Evolutionary conservation across 2,888 invertebrate genomes (phyloP).

Genomic region (Drosophila kambysellisi): DNA sequence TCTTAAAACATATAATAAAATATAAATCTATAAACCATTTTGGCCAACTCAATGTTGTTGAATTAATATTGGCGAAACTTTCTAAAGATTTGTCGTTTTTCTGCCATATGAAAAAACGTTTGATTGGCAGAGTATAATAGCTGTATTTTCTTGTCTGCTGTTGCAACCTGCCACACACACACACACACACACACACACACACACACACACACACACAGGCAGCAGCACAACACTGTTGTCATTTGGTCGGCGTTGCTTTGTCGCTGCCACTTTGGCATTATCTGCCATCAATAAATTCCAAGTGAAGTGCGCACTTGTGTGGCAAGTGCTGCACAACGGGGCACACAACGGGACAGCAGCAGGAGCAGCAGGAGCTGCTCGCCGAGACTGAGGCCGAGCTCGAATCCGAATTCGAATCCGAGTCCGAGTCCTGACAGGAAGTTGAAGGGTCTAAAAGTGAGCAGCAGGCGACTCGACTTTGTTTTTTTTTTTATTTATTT

Average conservation of each 20-base stretch:
- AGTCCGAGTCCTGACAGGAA: constrained; percentile 44
- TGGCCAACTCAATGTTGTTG: not conserved
- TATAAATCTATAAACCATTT: too few relatives aligned
- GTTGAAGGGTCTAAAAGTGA: constrained; percentile 70
- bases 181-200: constrained; percentile 8
- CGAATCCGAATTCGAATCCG: not conserved
- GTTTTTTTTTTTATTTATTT: too few relatives aligned
- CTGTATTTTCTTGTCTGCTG: not conserved
- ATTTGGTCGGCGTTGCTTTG: constrained; percentile 65
- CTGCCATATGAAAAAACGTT: not conserved
- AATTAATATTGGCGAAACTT: not conserved
- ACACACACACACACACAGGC: not conserved
- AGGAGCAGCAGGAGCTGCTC: constrained; percentile 19
- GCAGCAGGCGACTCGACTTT: constrained; percentile 34
- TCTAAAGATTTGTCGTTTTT: not conserved
- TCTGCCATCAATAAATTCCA: constrained; percentile 83
- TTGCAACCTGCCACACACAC: constrained; percentile 18
- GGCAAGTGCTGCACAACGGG: constrained; percentile 75
- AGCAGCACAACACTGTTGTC: constrained; percentile 27
- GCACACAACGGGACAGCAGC: constrained; percentile 23
- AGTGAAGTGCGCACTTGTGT: constrained; percentile 79
- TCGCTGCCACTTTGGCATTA: constrained; percentile 77
- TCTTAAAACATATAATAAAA: too few relatives aligned
- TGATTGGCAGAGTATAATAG: not conserved
- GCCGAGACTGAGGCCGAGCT: constrained; percentile 19